Percentiles rank a stretch among this genome's conserved stretches.
Evolutionary conservation across 2,797 vertebrate species (phyloP).

Genomic region (Orestias chungarensis): DNA sequence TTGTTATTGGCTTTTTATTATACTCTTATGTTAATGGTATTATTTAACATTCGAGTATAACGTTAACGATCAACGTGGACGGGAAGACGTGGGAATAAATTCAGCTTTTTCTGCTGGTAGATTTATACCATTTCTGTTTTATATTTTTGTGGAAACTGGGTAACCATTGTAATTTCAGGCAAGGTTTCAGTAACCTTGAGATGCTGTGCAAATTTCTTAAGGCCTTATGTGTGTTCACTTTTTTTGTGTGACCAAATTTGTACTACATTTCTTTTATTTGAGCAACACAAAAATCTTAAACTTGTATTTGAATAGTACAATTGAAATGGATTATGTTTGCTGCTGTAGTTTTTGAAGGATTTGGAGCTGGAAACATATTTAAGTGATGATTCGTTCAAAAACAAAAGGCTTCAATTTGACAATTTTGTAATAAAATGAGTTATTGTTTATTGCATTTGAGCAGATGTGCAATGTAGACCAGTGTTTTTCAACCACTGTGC

Average conservation of each 20-base stretch:
- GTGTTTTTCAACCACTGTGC: too few relatives aligned
- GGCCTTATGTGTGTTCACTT: not conserved
- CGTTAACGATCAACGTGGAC: not conserved
- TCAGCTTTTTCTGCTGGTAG: not conserved
- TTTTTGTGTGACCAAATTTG: not conserved
- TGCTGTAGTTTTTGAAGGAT: constrained; percentile 16
- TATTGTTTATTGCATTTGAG: not conserved
- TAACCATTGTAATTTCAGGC: not conserved
- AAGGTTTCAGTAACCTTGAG: not conserved
- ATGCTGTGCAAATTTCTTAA: not conserved
- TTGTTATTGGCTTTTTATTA: not conserved
- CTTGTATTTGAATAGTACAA: not conserved
- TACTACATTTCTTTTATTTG: not conserved
- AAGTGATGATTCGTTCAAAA: constrained; percentile 11
- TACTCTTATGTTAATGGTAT: too few relatives aligned
- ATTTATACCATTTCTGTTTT: not conserved
- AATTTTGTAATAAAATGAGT: too few relatives aligned
- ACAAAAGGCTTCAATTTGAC: not conserved
- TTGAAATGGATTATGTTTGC: not conserved
- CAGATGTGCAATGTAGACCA: not conserved
- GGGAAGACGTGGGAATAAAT: not conserved
- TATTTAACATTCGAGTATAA: not conserved
- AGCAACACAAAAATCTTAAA: not conserved
- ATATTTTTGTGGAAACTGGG: not conserved
- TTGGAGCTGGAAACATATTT: constrained; percentile 28